Evolutionary conservation across 1,140 invertebrate genomes (phyloP), one percentile per base, ranked within the genome.

Genomic region (Trypoxylus dichotomus): DNA sequence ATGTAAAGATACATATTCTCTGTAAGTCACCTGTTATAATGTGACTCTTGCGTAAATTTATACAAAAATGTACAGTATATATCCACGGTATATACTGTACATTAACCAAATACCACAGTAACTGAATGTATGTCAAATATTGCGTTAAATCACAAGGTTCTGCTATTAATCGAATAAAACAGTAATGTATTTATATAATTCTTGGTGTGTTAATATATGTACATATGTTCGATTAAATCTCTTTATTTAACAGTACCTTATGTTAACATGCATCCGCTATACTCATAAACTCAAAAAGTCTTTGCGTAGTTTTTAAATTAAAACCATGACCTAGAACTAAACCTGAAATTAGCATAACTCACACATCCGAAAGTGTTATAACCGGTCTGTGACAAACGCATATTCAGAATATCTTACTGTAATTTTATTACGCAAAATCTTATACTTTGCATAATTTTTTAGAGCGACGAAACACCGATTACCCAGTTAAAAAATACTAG

Each of bases 311-410:
- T 47, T 13, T 47, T 15, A 13, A 24, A 63, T 63, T 10, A 6
- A 19, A 63, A 63, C 60, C 21, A 27, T 24, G 60, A 63, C 60
- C 60, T 27, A 24, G 21, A 63, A 63, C 10, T 19, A 63, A 24
- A 27, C 60, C 21, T 0, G 19, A 63, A 63, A 63, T 63, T 21
- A 24, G 1, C 60, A 13, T 63, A 63, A 63, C 25, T 19, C 3
- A n/a, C 54, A 42, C 41, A 58, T 58, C 13, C 60, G 21, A 63
- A 63, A 63, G 21, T 63, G 25, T 63, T 63, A 63, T 63, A 63
- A 24, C 25, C n/a, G 24, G n/a, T 21, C 19, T 63, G 19, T 63
- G 60, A 63, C 25, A 63, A 63, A 63, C 19, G 19, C 19, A 24
- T 25, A 27, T 5, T 63, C 19, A 1, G 19, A 63, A 63, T 63